These are phyloP conservation scores for Hypomecis atomaria DNA, from an alignment of 2,888 invertebrate species.

Conservation along the genomic window DNA sequence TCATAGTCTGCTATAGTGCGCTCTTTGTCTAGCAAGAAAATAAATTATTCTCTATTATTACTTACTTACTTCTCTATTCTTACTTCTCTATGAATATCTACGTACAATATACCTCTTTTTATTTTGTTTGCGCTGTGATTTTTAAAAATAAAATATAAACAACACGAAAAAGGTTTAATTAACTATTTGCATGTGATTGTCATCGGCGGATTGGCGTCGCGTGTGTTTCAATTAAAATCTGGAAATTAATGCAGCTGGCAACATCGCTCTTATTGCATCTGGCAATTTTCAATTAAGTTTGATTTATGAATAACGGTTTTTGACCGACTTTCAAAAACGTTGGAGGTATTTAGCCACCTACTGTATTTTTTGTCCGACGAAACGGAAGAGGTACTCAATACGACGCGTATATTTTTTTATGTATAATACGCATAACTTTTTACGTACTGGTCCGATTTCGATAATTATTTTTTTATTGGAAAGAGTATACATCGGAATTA, in stretches of 20 bases:
- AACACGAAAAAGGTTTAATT: conserved; percentile 16
- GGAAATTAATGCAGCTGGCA: conserved; percentile 22
- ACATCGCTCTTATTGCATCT: conserved; percentile 5
- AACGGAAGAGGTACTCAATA: too few relatives aligned
- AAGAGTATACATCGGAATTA: too few relatives aligned
- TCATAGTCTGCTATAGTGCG: too few relatives aligned
- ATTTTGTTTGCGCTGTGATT: background rate
- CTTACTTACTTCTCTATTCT: too few relatives aligned
- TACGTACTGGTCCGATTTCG: too few relatives aligned
- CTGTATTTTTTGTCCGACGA: too few relatives aligned
- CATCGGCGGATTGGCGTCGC: conserved; percentile 5
- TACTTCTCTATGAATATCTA: background rate
- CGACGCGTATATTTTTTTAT: too few relatives aligned
- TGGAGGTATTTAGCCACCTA: too few relatives aligned
- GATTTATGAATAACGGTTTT: background rate
- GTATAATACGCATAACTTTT: too few relatives aligned
- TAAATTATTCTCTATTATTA: too few relatives aligned
- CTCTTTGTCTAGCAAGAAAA: too few relatives aligned
- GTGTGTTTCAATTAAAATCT: conserved; percentile 23
- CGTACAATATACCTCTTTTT: background rate
- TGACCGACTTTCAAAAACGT: background rate
- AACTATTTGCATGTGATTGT: conserved; percentile 13
- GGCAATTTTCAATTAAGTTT: conserved; percentile 7
- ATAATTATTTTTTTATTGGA: too few relatives aligned
- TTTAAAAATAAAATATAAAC: background rate